phyloP scores from a whole-genome alignment of 2,888 invertebrate species.

The Epirrita christyi region DNA sequence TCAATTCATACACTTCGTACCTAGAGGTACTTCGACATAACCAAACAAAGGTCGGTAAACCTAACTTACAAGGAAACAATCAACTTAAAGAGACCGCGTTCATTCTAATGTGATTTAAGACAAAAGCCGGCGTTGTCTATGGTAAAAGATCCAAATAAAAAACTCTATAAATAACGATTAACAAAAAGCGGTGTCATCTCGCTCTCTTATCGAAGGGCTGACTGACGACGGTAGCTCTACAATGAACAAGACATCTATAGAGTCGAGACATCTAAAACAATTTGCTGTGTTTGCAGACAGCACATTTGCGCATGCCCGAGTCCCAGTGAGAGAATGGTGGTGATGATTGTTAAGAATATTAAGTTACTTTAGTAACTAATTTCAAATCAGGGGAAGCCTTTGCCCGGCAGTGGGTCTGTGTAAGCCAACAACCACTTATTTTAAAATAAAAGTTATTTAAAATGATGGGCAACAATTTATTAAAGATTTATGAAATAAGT shows the following conservation, averaged over 20 bases:
- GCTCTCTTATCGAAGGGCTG: slow-evolving; percentile 71
- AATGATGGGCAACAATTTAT: too few species aligned
- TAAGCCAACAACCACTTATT: too few species aligned
- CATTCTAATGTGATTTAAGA: slow-evolving; percentile 67
- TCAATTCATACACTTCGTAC: too few species aligned
- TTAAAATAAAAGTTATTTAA: too few species aligned
- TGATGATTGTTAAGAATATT: too few species aligned
- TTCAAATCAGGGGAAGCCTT: too few species aligned
- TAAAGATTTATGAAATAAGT: too few species aligned
- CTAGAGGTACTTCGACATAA: not conserved
- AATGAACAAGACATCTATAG: slow-evolving; percentile 54
- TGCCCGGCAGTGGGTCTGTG: too few species aligned
- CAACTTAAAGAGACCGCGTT: slow-evolving; percentile 53
- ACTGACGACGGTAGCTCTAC: slow-evolving; percentile 61
- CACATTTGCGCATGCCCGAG: too few species aligned
- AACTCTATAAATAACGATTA: slow-evolving; percentile 80
- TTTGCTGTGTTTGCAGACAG: too few species aligned
- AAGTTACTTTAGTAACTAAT: too few species aligned
- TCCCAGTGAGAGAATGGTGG: too few species aligned
- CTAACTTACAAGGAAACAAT: slow-evolving; percentile 38
- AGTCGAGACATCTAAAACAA: slow-evolving; percentile 37
- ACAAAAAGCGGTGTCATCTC: slow-evolving; percentile 83
- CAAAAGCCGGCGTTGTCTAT: slow-evolving; percentile 65
- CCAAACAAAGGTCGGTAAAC: slow-evolving; percentile 26
- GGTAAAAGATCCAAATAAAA: slow-evolving; percentile 62